These are phyloP conservation scores for Crossaster papposus DNA, from an alignment of 53 echinoderm and acorn worm genomes.

Conservation along the genomic window DNA sequence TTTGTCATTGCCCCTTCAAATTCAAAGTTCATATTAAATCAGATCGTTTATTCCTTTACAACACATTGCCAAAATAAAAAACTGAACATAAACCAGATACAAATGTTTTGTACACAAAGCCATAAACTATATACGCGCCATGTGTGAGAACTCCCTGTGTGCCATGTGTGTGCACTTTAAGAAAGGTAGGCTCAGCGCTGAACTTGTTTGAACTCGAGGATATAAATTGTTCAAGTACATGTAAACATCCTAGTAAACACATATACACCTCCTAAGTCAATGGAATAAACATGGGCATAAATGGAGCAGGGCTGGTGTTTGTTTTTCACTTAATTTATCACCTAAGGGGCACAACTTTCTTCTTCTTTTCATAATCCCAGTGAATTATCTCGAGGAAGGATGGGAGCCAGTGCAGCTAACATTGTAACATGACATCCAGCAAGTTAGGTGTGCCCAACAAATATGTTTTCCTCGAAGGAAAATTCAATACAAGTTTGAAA, in stretches of 20 bases:
- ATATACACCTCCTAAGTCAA: slow-evolving; percentile 41
- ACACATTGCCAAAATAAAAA: neutral
- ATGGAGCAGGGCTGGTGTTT: slow-evolving; percentile 41
- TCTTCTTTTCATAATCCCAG: slow-evolving; percentile 32
- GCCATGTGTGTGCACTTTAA: neutral
- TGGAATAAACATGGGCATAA: slow-evolving; percentile 52
- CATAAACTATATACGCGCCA: slow-evolving; percentile 26
- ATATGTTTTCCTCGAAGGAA: neutral
- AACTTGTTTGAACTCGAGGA: slow-evolving; percentile 51
- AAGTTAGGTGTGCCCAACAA: neutral
- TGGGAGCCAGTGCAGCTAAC: neutral
- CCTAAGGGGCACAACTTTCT: slow-evolving; percentile 45
- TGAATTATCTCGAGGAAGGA: neutral
- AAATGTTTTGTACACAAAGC: slow-evolving; percentile 50
- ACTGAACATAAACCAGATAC: slow-evolving; percentile 49
- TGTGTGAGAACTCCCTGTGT: slow-evolving; percentile 15
- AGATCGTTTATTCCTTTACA: neutral
- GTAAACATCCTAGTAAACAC: slow-evolving; percentile 62
- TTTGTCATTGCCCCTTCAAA: neutral
- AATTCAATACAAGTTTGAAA: too few species aligned
- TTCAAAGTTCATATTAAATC: slow-evolving; percentile 18
- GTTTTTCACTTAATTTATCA: slow-evolving; percentile 54
- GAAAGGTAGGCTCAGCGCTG: neutral
- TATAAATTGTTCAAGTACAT: slow-evolving; percentile 62
- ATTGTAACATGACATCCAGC: neutral